Percentiles rank a stretch among this genome's conserved stretches.
These are phyloP conservation scores for Megalops atlanticus DNA, from an alignment of 2,113 vertebrate species.

Conservation along the genomic window DNA sequence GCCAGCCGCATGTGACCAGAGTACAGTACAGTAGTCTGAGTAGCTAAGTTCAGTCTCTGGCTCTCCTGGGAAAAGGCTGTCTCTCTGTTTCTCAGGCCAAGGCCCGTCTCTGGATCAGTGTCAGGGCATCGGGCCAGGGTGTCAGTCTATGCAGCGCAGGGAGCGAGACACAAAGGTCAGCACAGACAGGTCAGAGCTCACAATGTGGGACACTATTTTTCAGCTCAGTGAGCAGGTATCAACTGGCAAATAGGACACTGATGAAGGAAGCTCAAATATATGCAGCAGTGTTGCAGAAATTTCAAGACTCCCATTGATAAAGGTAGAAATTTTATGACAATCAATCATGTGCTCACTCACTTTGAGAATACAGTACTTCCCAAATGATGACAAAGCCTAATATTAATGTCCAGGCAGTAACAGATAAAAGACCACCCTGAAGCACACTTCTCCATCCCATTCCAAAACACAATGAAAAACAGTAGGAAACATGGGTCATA, in stretches of 20 bases:
- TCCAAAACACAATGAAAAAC: too few species aligned
- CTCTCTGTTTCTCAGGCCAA: not conserved
- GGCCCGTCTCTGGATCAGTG: not conserved
- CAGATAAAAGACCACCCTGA: too few species aligned
- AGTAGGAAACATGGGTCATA: not conserved
- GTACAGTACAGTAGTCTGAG: not conserved
- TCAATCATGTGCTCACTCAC: too few species aligned
- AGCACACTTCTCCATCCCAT: too few species aligned
- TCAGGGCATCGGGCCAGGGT: constrained; percentile 16
- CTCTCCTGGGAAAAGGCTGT: not conserved
- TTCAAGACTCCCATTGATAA: not conserved
- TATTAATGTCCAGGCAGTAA: too few species aligned
- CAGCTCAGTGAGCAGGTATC: not conserved
- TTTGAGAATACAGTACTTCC: too few species aligned
- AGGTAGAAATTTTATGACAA: too few species aligned
- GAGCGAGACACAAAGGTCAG: constrained; percentile 30
- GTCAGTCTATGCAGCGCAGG: not conserved
- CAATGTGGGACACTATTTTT: not conserved
- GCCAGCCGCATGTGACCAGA: not conserved
- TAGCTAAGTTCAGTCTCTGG: not conserved
- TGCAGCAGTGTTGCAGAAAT: not conserved
- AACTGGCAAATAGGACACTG: not conserved
- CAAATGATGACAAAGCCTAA: too few species aligned
- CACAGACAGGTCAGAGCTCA: too few species aligned
- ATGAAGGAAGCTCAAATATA: not conserved